Percentiles rank a stretch among this genome's conserved stretches.
phyloP scores from a whole-genome alignment of 2,797 vertebrate genomes.

The Sarcophilus harrisii region DNA sequence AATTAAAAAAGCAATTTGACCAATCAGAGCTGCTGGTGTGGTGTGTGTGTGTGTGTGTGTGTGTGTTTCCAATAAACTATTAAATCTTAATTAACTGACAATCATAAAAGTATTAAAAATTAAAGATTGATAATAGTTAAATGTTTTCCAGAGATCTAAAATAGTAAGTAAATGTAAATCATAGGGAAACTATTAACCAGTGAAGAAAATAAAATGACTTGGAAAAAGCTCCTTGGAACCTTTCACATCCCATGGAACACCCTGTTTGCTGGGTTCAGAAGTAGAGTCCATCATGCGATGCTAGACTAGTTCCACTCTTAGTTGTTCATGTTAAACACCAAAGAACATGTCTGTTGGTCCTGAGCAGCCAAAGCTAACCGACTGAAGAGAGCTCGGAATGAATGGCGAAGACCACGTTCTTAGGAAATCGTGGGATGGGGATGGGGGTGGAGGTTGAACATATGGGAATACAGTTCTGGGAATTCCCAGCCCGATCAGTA shows the following conservation, averaged over 20 bases:
- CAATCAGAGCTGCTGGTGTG: background rate
- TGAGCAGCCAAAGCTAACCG: background rate
- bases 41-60: constrained; percentile 7
- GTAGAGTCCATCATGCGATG: constrained; percentile 13
- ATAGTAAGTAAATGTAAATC: constrained; percentile 73
- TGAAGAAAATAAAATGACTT: constrained; percentile 60
- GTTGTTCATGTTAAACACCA: background rate
- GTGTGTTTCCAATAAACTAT: constrained; percentile 67
- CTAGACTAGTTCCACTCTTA: background rate
- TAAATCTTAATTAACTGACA: constrained; percentile 80
- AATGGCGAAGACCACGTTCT: background rate
- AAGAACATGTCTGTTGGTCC: background rate
- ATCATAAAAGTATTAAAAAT: constrained; percentile 77
- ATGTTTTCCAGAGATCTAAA: constrained; percentile 74
- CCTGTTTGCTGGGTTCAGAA: constrained; percentile 29
- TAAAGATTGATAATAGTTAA: constrained; percentile 79
- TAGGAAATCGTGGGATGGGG: constrained; percentile 7
- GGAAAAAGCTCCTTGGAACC: constrained; percentile 74
- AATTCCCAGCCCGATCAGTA: constrained; percentile 50
- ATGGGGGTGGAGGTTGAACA: background rate
- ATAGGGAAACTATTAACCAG: constrained; percentile 69
- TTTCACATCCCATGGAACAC: constrained; percentile 72
- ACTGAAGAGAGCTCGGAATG: background rate
- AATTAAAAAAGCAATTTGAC: constrained; percentile 73
- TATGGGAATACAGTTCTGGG: constrained; percentile 54